These are phyloP conservation scores for Drosophila pachea DNA, from an alignment of 1,140 invertebrate genomes.

Conservation along the genomic window DNA sequence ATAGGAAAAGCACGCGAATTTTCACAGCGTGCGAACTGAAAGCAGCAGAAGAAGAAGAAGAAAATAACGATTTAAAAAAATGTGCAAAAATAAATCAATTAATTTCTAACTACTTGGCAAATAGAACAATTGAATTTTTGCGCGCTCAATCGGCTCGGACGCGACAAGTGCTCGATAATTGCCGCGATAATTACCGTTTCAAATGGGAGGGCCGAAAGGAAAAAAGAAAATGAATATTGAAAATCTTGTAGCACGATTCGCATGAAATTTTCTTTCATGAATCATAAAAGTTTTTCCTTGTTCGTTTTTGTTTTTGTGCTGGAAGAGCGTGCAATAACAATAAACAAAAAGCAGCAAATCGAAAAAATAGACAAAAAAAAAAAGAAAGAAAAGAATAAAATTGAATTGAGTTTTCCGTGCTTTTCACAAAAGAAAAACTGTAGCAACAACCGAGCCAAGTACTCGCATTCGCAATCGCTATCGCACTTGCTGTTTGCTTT, in stretches of 20 bases:
- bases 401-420: constrained; percentile 14
- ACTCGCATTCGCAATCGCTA: constrained; percentile 23
- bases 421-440: constrained; percentile 28
- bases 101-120: background rate
- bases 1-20: constrained; percentile 31
- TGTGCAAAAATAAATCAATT: background rate
- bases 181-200: constrained; percentile 16
- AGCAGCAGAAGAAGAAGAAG: background rate
- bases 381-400: constrained; percentile 5
- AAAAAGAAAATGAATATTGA: background rate
- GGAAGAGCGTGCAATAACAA: constrained; percentile 46
- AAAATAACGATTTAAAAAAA: constrained; percentile 1
- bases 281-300: constrained; percentile 25
- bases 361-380: constrained; percentile 6
- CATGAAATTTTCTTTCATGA: constrained; percentile 32
- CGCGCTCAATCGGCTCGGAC: constrained; percentile 16
- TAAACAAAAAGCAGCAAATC: constrained; percentile 25
- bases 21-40: constrained; percentile 14
- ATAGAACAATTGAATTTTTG: constrained; percentile 27
- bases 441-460: constrained; percentile 9
- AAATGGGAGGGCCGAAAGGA: constrained; percentile 3
- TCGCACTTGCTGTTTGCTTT: constrained; percentile 49
- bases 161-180: constrained; percentile 49
- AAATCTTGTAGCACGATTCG: constrained; percentile 3
- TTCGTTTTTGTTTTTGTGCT: constrained; percentile 28